Base-by-base conservation (phyloP, 2,113 vertebrate species). In the Felis chaus region DNA sequence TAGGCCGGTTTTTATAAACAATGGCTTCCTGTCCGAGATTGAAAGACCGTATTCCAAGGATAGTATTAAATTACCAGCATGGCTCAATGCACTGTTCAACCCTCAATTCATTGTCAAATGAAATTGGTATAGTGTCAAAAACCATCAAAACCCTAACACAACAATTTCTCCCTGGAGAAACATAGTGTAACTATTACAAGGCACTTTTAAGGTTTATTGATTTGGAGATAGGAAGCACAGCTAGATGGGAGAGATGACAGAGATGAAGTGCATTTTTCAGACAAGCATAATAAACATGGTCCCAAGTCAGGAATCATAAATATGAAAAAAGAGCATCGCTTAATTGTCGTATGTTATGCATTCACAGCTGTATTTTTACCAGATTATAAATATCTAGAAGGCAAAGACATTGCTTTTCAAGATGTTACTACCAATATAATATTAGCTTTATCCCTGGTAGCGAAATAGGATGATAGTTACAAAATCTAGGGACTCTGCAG, bases 141-240 rank as follows among this genome's bases (percentile, higher is more conserved):
- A 33, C 88, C 88, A 93, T 95, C 94, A 97, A 95, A 98, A 89
- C 79, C 53, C 94, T 69, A 95, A 95, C 84, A 91, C 92, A 97
- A 97, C 96, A 96, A 96, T 96, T 93, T 97, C 92, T 98, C 98
- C 97, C 97, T 53, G 71, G 97, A 97, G 97, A 96, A 92, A 86
- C 88, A 91, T 94, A 95, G 92, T 98, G 88, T 98, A 97, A 98
- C 80, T 96, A 97, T 97, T 97, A 97, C 96, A 95, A 96, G 85
- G 41, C 61, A 89, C 94, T 93, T 97, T 97, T 97, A 97, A 96
- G 89, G 92, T 83, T 97, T 98, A 98, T 98, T 97, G 97, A 98
- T 98, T 97, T 97, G 84, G 76, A 97, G 85, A 97, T 53, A 95
- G 93, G 95, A 96, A 96, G 84, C 91, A 95, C 14, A 61, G 71